Base-by-base conservation (phyloP, 2,888 invertebrate species). In the Nematopogon swammerdamellus region DNA sequence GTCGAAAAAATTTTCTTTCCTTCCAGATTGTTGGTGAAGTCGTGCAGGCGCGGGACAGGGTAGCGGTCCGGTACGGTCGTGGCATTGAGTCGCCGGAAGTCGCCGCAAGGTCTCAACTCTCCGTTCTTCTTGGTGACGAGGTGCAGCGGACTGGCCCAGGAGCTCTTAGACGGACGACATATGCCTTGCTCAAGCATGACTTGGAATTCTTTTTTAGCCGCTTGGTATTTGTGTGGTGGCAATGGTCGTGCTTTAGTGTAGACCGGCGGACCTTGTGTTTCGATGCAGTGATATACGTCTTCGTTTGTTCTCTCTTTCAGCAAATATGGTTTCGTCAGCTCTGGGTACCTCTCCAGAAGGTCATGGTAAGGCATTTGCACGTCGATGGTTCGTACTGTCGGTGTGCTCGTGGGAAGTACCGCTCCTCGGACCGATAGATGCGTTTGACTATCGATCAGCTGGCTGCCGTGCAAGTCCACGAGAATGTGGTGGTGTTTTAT, bases 1-100 rank as follows among this genome's bases (percentile, higher is more conserved):
- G 48, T 53, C 1, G 58, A 56, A 51, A 64, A 64, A 11, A 62
- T 51, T 2, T 47, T 57, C 44, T 56, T 59, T 0, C 57, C 58
- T 8, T 50, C 18, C 1, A 63, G 51, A 1, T 50, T 16, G 11
- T 52, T 36, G 11, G 55, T 16, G 46, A 36, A 36, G n/a, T 36
- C 36, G 8, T 14, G 36, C 11, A 36, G n/a, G 3, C 36, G 49
- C 17, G 60, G 56, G 10, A 64, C 52, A 0, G 65, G 62, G 50
- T 64, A 61, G 2, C 61, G n/a, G 50, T 66, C 63, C 0, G 59
- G 60, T 5, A 56, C 50, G 1, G 63, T 63, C 36, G 49, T 50
- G 1, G 57, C 50, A 50, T 65, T 70, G 1, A 64, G 55, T 1
- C 45, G 46, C 1, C 67, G 52, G 50, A 64, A 65, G 54, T 59